Conservation (phyloP, 2,888 invertebrate species). For the Euphydryas editha region DNA sequence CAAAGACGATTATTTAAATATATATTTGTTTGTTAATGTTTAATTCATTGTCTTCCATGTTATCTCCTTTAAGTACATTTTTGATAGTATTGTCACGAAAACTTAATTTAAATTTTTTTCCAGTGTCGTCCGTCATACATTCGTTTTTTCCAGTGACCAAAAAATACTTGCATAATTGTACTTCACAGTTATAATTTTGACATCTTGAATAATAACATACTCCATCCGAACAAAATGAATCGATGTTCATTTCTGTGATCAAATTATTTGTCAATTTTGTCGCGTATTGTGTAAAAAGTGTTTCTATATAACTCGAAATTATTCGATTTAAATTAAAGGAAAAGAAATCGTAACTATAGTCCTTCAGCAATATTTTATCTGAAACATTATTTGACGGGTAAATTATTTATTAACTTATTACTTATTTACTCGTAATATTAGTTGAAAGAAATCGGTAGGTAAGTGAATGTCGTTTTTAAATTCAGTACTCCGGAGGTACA, state of each 20-base stretch:
- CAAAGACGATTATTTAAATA: conserved; percentile 37
- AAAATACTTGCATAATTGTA: conserved; percentile 57
- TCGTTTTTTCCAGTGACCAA: conserved; percentile 54
- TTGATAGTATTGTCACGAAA: conserved; percentile 22
- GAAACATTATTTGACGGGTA: conserved; percentile 18
- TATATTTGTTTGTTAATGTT: conserved; percentile 48
- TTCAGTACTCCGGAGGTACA: no score
- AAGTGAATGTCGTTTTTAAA: no score
- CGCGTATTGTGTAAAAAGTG: conserved; percentile 54
- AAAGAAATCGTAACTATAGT: conserved; percentile 32
- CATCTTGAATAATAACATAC: conserved; percentile 61
- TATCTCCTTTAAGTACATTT: conserved; percentile 38
- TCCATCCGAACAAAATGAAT: conserved; percentile 58
- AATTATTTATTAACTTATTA: neutral
- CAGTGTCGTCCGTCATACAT: conserved; percentile 48
- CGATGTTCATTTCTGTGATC: conserved; percentile 52
- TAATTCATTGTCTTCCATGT: conserved; percentile 53
- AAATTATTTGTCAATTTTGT: conserved; percentile 58
- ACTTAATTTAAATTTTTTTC: conserved; percentile 37
- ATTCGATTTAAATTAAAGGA: conserved; percentile 45
- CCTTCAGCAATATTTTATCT: conserved; percentile 24
- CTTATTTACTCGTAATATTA: no score
- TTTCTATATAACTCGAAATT: conserved; percentile 51
- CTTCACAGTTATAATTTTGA: conserved; percentile 49
- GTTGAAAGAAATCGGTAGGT: no score